A percentile compares a stretch with the other conserved stretches of the same genome.
Evolutionary conservation across 1,140 invertebrate species (phyloP).

Genomic region (Philaenus spumarius): DNA sequence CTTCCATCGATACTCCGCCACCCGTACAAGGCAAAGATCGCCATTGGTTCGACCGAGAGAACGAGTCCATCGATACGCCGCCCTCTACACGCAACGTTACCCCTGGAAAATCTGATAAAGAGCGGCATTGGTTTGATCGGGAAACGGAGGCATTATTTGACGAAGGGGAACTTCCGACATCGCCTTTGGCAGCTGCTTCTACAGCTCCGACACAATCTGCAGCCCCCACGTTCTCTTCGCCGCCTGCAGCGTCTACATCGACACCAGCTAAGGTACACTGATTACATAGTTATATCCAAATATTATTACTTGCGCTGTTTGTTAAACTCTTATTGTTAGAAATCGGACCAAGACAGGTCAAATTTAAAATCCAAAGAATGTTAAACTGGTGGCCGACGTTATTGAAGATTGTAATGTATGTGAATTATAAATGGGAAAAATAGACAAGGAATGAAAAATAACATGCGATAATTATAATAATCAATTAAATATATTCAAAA

Average conservation of each 20-base stretch:
- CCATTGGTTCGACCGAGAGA: slow-evolving; percentile 28
- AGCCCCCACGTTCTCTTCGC: no score
- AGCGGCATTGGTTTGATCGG: slow-evolving; percentile 44
- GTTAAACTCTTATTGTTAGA: no score
- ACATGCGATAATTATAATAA: no score
- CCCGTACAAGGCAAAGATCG: slow-evolving; percentile 33
- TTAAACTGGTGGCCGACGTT: no score
- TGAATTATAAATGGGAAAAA: no score
- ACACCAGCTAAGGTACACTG: background rate
- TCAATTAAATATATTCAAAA: no score
- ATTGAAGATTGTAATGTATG: no score
- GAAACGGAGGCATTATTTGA: slow-evolving; percentile 46
- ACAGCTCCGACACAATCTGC: background rate
- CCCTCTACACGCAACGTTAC: background rate
- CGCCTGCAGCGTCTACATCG: no score
- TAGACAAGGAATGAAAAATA: no score
- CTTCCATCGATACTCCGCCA: slow-evolving; percentile 5
- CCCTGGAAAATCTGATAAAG: slow-evolving; percentile 15
- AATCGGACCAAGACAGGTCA: no score
- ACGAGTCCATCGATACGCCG: background rate
- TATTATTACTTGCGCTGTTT: no score
- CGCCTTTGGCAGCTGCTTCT: background rate
- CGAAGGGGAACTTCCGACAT: slow-evolving; percentile 36
- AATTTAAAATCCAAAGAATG: no score
- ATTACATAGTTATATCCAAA: background rate